Evolutionary conservation across 2,888 invertebrate species (phyloP).

Genomic region (Acanthosepion lycidas): DNA sequence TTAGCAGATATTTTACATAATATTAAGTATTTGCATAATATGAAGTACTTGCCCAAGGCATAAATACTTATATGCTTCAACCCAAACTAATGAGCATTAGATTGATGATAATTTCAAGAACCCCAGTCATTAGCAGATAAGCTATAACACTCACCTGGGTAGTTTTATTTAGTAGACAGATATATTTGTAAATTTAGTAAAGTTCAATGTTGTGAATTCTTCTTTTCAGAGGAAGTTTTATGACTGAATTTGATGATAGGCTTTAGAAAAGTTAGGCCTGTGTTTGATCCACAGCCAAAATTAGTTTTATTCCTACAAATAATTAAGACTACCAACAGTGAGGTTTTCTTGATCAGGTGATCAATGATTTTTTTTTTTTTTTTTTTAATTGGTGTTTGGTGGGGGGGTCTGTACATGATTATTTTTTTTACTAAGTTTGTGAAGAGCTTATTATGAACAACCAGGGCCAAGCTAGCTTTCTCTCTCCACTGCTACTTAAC

Average conservation of each 20-base stretch:
- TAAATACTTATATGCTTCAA: too few relatives aligned
- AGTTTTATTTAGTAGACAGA: too few relatives aligned
- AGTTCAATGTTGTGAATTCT: neutral
- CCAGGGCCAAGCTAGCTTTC: neutral
- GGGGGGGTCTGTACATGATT: neutral
- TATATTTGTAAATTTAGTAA: neutral
- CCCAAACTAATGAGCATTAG: too few relatives aligned
- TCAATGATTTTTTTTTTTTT: neutral
- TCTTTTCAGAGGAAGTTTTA: neutral
- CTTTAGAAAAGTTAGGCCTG: neutral
- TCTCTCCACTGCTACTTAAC: neutral
- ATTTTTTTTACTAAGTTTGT: neutral
- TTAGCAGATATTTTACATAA: too few relatives aligned
- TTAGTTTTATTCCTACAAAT: neutral
- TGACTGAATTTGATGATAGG: neutral
- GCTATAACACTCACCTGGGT: too few relatives aligned
- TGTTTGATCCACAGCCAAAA: constrained; percentile 3
- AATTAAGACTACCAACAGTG: neutral
- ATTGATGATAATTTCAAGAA: too few relatives aligned
- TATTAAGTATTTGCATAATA: too few relatives aligned
- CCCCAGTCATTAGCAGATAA: too few relatives aligned
- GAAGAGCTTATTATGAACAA: neutral
- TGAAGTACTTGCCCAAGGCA: too few relatives aligned
- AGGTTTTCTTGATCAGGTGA: neutral
- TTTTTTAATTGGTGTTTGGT: neutral